A percentile compares a stretch with the other conserved stretches of the same genome.
phyloP scores from a whole-genome alignment of 2,888 invertebrate species.

The Idaea biselata region DNA sequence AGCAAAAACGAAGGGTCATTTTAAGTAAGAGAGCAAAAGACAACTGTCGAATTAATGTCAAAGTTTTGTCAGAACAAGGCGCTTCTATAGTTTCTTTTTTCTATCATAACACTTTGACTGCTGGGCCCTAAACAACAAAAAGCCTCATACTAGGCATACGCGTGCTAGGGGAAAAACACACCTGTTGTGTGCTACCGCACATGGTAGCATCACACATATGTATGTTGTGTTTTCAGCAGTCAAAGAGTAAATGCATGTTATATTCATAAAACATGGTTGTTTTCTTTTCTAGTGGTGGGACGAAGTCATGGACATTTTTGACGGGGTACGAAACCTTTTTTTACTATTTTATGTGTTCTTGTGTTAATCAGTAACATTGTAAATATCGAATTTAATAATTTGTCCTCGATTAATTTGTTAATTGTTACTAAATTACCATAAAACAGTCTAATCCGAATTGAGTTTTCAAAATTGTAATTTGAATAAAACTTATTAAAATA shows the following conservation, averaged over 20 bases:
- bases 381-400: constrained; percentile 18
- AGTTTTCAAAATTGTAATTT: not conserved
- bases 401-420: constrained; percentile 16
- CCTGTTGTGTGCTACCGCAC: too few species aligned
- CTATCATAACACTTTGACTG: too few species aligned
- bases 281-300: constrained; percentile 96
- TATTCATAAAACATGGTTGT: constrained; percentile 52
- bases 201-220: too few species aligned
- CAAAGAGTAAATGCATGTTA: constrained; percentile 9
- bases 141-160: too few species aligned
- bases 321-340: constrained; percentile 90
- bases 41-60: too few species aligned
- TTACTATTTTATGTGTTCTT: constrained; percentile 60
- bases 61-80: too few species aligned
- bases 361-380: constrained; percentile 47
- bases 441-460: not conserved
- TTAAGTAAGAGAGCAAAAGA: too few species aligned
- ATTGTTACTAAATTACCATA: constrained; percentile 8
- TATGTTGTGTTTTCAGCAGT: too few species aligned
- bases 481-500: not conserved
- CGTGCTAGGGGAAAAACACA: too few species aligned
- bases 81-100: too few species aligned
- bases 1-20: too few species aligned
- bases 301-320: constrained; percentile 97
- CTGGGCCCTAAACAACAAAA: too few species aligned